phyloP scores from a whole-genome alignment of 2,888 invertebrate genomes.

The Dolomedes plantarius region DNA sequence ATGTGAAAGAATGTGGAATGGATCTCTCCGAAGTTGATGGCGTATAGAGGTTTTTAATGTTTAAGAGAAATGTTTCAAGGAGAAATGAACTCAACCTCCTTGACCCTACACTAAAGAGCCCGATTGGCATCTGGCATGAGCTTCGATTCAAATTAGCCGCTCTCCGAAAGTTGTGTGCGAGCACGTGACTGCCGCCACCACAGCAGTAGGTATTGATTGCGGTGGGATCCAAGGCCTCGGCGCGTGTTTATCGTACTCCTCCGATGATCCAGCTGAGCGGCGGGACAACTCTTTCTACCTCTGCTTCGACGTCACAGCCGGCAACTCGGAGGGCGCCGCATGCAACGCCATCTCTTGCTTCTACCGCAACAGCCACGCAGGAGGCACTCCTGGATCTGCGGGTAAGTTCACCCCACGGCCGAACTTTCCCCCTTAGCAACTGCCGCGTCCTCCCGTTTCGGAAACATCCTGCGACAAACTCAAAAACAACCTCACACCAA shows the following conservation, averaged over 20 bases:
- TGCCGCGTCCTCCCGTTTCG: too few relatives aligned
- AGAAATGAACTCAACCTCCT: too few relatives aligned
- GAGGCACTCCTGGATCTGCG: slow-evolving; percentile 8
- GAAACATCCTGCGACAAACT: too few relatives aligned
- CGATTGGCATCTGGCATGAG: too few relatives aligned
- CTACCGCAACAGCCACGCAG: slow-evolving; percentile 8
- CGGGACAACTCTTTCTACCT: slow-evolving; percentile 8
- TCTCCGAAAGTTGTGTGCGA: neutral
- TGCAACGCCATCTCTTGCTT: slow-evolving; percentile 8
- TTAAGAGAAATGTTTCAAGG: too few relatives aligned
- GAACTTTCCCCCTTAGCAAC: too few relatives aligned
- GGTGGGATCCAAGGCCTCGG: neutral
- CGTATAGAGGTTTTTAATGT: too few relatives aligned
- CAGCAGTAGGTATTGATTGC: slow-evolving; percentile 1
- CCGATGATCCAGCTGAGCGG: neutral
- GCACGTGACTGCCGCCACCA: neutral
- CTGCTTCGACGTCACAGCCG: neutral
- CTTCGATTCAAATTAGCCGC: neutral
- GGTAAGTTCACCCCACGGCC: neutral
- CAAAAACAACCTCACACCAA: too few relatives aligned
- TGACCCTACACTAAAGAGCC: too few relatives aligned
- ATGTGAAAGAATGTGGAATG: too few relatives aligned
- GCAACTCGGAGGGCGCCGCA: neutral
- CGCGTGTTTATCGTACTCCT: slow-evolving; percentile 4
- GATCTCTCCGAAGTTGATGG: too few relatives aligned